Base-by-base conservation (phyloP, 1,140 invertebrate genomes). In the Ectropis grisescens region DNA sequence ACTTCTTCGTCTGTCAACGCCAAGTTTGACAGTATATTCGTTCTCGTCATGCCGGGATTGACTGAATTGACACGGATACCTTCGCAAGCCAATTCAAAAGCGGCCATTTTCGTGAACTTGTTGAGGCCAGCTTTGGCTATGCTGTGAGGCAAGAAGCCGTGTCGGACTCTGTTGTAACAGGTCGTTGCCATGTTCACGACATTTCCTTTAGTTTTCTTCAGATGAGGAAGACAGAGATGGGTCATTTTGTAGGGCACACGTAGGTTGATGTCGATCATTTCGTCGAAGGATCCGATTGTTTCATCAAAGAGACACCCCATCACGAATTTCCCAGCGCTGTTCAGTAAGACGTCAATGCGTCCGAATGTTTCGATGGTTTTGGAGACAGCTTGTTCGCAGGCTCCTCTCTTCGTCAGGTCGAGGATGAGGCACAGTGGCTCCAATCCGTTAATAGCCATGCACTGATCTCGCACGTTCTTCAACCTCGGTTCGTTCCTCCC, bases 271-370 rank as follows among this genome's bases (percentile, higher is more conserved):
- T 89, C 86, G 40, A 93, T 88, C 1, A 90, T 48, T 41, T 85
- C 75, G 39, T 94, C 91, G 59, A 87, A 93, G 27, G 88, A 85
- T 16, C 88, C 85, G 23, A 93, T 65, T 11, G 82, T 84, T 1
- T 89, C 90, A 44, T 85, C 87, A 61, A 93, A 90, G 56, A 93
- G 88, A 7, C 74, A 79, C n/a, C 90, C 91, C 19, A 46, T 59
- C 44, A 86, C 85, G 8, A 93, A 43, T 47, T 89, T 86, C 7
- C 91, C 92, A 27, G 91, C 92, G 82, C 88, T 90, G 56, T 93
- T 94, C 1, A 93, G 75, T 5, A 90, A 58, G 26, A 90, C 76
- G 67, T 90, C 87, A 8, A 90, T 58, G 50, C 76, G 83, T 6
- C 85, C 84, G 61, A 82, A 89, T 13, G 82, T 74, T 15, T 83